phyloP scores from a whole-genome alignment of 53 echinoderm and acorn worm genomes.

The Pentamera pediparva region DNA sequence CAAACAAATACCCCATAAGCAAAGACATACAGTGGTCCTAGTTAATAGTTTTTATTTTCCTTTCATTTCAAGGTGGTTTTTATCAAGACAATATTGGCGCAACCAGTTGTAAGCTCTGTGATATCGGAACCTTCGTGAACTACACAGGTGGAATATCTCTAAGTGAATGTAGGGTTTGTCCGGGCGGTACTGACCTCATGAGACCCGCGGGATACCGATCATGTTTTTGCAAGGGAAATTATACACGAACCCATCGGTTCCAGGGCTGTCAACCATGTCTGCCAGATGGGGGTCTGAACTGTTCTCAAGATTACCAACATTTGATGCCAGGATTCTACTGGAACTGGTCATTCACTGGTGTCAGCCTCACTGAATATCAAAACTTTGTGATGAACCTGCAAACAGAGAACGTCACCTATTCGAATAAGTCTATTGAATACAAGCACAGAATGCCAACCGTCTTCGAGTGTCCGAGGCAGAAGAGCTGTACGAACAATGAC shows the following conservation, averaged over 20 bases:
- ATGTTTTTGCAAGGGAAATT: conserved; percentile 12
- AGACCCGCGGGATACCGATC: neutral
- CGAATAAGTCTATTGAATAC: neutral
- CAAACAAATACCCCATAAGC: too few species aligned
- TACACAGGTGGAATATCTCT: neutral
- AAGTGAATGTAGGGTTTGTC: neutral
- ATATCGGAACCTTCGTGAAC: neutral
- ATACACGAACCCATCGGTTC: neutral
- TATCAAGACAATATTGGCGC: conserved; percentile 15
- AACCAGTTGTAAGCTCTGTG: neutral
- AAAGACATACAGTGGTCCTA: too few species aligned
- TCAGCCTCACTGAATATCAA: neutral
- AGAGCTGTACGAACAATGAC: neutral
- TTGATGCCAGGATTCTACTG: conserved; percentile 3
- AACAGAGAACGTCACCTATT: neutral
- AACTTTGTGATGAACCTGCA: neutral
- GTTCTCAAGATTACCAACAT: neutral
- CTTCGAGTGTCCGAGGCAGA: neutral
- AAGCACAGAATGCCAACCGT: neutral
- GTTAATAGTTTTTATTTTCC: too few species aligned
- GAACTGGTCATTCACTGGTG: conserved; percentile 14
- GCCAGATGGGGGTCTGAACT: neutral
- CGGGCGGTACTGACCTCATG: neutral
- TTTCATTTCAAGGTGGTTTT: conserved; percentile 32
- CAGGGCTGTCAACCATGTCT: neutral